Base-by-base conservation (phyloP, 1,140 invertebrate species). In the Drosophila mojavensis region DNA sequence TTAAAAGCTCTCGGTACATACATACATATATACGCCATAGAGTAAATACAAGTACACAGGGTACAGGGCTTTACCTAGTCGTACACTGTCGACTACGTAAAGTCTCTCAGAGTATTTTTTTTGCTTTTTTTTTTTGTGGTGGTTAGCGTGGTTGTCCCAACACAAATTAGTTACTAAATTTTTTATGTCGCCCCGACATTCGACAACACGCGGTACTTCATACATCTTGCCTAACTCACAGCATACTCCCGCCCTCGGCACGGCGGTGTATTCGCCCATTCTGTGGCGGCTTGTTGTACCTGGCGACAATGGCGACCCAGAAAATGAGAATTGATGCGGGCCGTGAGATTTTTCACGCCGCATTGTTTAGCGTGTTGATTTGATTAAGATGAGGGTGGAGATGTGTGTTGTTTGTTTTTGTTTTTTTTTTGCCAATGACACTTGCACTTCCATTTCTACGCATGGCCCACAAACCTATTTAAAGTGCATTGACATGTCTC, bases 121-220 rank as follows among this genome's bases (percentile, higher is more conserved):
- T n/a, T 13, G 28, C 11, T 9, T 28, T 15, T n/a, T 13, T 11
- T 13, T 24, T 15, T 20, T 48, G 10, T 56, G 28, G 26, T 17
- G 43, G 36, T 39, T 39, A 9, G 36, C 10, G 11, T 55, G n/a
- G 17, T 13, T 48, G 51, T 30, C 36, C 15, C 67, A 48, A 41
- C 54, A 76, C 83, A 79, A 88, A 86, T 88, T 88, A 86, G 75
- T 82, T 88, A 65, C 24, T 88, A 71, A 75, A 86, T 86, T 77
- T 86, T 88, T 71, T 77, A 88, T 79, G 72, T 72, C 55, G 58
- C 68, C 54, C 68, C 39, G 74, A 33, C 15, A 20, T 61, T 39
- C 15, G 10, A 7, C 10, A 50, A 61, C 68, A 68, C 53, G n/a
- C 48, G 33, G 33, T 47, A 50, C 17, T 24, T 50, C 64, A 73